Evolutionary conservation across 2,797 vertebrate species (phyloP), one percentile per base, ranked within the genome.

Genomic region (Apogon talboti): DNA sequence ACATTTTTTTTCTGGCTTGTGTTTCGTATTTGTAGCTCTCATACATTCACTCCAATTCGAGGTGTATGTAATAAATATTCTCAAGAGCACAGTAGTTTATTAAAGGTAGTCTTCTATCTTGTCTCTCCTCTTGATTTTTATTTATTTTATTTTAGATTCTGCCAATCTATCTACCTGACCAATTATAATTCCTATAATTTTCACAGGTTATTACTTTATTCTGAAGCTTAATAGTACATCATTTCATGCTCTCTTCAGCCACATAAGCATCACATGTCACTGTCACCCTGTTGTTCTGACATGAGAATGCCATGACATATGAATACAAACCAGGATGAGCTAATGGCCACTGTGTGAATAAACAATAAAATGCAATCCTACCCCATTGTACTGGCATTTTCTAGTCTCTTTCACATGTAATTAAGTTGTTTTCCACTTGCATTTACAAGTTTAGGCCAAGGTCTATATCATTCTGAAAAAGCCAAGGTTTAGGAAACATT

Each of bases 271-370:
- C 15, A 6, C 7, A 0, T 59, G 58, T 53, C 55, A n/a, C 15
- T 49, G 49, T 61, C 61, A 48, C 13, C 30, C 41, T 7, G 44
- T 11, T 0, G 38, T 64, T 42, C 43, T 68, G 47, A 37, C 49
- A 24, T 38, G 66, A 54, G 59, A 40, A 3, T 24, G 33, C 15
- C 10, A 5, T 40, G 48, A 24, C 15, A 18, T 6, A 38, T 19
- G 58, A 71, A 46, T 12, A 16, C 35, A 52, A 47, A 54, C 30
- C 14, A 15, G 16, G 14, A 66, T 43, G 77, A 78, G 47, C 37
- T 63, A 3, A 80, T 76, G 15, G 8, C 38, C 28, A 11, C 42
- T 6, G 21, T 51, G 11, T 19, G n/a, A 35, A 54, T 41, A 24
- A 2, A 19, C 44, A n/a, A 16, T 19, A 7, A 1, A 5, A 6